Base-by-base conservation (phyloP, 2,113 vertebrate species). In the Todiramphus saurophagus region DNA sequence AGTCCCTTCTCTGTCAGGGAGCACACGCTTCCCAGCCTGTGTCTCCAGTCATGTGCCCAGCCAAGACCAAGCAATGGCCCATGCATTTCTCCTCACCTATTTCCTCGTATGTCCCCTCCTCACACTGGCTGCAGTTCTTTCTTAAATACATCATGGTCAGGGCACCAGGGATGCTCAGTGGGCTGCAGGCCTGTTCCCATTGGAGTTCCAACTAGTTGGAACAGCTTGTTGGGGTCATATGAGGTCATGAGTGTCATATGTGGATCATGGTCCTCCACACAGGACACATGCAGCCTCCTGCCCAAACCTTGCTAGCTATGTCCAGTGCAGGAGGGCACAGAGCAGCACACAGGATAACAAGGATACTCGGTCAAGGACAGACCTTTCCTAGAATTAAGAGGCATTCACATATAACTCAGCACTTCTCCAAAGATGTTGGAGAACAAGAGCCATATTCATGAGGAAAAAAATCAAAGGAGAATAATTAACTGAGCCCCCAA, bases 231-330 rank as follows among this genome's bases (percentile, higher is more conserved):
- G 44, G 58, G 37, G 23, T 7, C 23, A 8, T 13, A 23, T 59
- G 43, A 7, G 33, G 27, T 78, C 24, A 9, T 15, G 15, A 41
- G 10, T 14, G 19, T 19, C 23, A 31, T 16, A 12, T 17, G 11
- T 0, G 3, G 13, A 18, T 64, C 20, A 14, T 27, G 8, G 16
- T 4, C 7, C 11, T 25, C 30, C 5, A 21, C 0, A 0, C 18
- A 48, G 50, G 74, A 16, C 16, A 43, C 13, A 28, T 64, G 31
- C 16, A 72, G 31, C 4, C 14, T 39, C 24, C 37, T 74, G 37
- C 41, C 66, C 35, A 63, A 50, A 44, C 14, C 3, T 55, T 72
- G 11, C 4, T 27, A 50, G 51, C 11, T 25, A 7, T 16, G 18
- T 16, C 37, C 75, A 70, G 53, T 0, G 3, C 28, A 44, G 39